Evolutionary conservation across 2,888 invertebrate genomes (phyloP), one percentile per base, ranked within the genome.

Genomic region (Sarcophaga caerulescens): DNA sequence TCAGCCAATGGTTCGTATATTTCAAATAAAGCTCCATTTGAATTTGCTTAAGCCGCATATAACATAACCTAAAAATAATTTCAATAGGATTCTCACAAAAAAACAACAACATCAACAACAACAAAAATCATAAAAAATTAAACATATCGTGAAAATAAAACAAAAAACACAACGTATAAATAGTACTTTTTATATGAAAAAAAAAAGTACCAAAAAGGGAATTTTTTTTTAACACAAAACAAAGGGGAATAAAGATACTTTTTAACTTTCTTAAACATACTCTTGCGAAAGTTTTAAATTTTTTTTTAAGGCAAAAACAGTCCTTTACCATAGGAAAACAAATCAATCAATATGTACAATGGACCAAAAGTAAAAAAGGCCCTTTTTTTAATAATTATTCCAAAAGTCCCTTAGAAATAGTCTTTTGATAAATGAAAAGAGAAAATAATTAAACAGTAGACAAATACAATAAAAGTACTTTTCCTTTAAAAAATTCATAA

Each of bases 1-100:
- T 88, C 89, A 66, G 87, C 87, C 76, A 84, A 66, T 62, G 70
- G 74, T 44, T 80, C 85, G 25, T 73, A 80, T 68, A 66, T 68
- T 21, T 44, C 25, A 17, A 75, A 57, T 47, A 83, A 70, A 75
- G 75, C 75, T 71, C 62, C 62, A 57, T 79, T 85, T 59, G 83
- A 73, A 59, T 85, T 65, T 68, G 68, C 69, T 57, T 83, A 77
- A 74, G 52, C 4, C 52, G 52, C 19, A 11, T 14, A 62, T 63
- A 47, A 21, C n/a, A 52, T 52, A 66, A 44, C 44, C 6, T 44
- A 73, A 11, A 71, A 71, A 68, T 60, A 35, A 35, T 6, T 35
- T 35, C 35, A 35, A 35, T 35, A 35, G 35, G 35, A 35, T 8
- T 35, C 35, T 35, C 57, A 82, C 59, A 87, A 63, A 73, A 63